Evolutionary conservation across 2,113 vertebrate genomes (phyloP).

Genomic region (Daubentonia madagascariensis): DNA sequence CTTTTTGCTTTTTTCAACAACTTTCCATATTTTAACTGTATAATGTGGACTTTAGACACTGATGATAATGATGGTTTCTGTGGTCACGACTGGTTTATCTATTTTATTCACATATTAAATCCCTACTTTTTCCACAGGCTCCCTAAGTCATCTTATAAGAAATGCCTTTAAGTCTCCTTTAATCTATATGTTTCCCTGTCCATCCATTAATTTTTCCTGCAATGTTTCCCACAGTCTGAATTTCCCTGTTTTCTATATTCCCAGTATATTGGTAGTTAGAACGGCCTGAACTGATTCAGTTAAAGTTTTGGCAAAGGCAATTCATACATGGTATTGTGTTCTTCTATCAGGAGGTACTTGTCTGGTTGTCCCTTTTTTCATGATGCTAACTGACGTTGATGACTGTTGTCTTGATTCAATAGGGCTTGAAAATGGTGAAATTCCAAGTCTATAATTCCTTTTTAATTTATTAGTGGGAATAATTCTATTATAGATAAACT

Average conservation of each 20-base stretch:
- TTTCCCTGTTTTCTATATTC: not conserved
- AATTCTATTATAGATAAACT: not conserved
- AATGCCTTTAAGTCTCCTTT: not conserved
- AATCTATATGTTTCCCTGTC: not conserved
- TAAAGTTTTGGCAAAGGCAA: not conserved
- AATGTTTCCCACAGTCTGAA: not conserved
- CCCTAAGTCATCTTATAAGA: not conserved
- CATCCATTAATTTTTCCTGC: not conserved
- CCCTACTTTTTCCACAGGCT: not conserved
- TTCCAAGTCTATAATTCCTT: not conserved
- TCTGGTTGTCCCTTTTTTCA: not conserved
- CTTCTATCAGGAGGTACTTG: not conserved
- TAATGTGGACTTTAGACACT: not conserved
- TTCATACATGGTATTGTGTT: not conserved
- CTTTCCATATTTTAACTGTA: not conserved
- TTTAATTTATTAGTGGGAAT: not conserved
- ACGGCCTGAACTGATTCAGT: not conserved
- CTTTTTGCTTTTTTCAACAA: not conserved
- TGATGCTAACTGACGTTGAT: not conserved
- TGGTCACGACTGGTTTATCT: not conserved
- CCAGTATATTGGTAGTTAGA: not conserved
- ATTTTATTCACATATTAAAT: not conserved
- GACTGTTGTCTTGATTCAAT: not conserved
- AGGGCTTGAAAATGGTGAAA: not conserved
- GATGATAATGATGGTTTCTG: not conserved